These are phyloP conservation scores for Enteromius mattozi DNA, from an alignment of 2,797 vertebrate species.

Conservation along the genomic window DNA sequence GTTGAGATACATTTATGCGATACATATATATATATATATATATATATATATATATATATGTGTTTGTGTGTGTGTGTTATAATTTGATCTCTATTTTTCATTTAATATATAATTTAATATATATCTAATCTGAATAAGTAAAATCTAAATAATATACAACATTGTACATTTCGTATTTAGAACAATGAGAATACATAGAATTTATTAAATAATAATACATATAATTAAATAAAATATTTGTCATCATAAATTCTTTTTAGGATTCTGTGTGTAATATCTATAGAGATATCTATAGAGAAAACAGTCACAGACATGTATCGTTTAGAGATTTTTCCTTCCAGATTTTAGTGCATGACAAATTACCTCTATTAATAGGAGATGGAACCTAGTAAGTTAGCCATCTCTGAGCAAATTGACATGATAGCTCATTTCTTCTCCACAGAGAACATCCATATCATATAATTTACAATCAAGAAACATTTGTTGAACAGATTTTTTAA, in stretches of 20 bases:
- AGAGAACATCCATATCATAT: conserved; percentile 16
- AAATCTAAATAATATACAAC: neutral
- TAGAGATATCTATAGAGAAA: neutral
- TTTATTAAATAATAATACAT: neutral
- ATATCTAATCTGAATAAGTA: neutral
- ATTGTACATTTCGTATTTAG: neutral
- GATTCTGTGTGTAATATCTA: neutral
- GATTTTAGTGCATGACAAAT: conserved; percentile 26
- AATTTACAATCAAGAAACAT: conserved; percentile 1
- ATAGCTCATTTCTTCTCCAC: conserved; percentile 11
- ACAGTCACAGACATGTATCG: neutral
- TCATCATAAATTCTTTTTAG: neutral
- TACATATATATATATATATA: too few relatives aligned
- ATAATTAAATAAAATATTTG: neutral
- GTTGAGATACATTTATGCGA: conserved; percentile 3
- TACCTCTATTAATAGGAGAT: conserved; percentile 38
- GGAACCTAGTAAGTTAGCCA: conserved; percentile 30
- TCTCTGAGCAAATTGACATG: conserved; percentile 35
- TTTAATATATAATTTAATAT: neutral
- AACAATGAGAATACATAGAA: neutral
- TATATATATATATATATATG: neutral
- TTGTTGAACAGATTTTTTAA: neutral
- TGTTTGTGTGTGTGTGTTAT: too few relatives aligned
- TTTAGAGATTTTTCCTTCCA: conserved; percentile 17
- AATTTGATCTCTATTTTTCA: neutral